Evolutionary conservation across 1,140 invertebrate species (phyloP).

Genomic region (Drosophila sproati): DNA sequence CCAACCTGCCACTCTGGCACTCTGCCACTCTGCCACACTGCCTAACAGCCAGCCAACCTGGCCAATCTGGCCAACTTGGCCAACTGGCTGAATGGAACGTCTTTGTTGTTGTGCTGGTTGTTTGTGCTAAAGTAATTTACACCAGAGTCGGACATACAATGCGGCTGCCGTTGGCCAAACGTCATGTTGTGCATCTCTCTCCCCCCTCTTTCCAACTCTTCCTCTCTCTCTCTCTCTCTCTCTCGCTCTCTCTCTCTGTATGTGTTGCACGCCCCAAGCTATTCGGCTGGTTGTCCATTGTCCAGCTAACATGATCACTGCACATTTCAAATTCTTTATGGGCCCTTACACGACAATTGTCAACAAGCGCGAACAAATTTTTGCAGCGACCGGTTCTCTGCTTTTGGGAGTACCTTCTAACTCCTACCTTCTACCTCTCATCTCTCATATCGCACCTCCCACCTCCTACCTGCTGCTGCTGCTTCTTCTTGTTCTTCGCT

Average conservation of each 20-base stretch:
- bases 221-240: not conserved
- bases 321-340: conserved; percentile 68
- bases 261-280: not conserved
- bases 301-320: conserved; percentile 53
- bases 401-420: not conserved
- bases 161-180: conserved; percentile 44
- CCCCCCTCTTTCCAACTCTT: not conserved
- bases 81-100: conserved; percentile 38
- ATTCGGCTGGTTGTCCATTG: not conserved
- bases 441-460: not conserved
- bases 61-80: conserved; percentile 33
- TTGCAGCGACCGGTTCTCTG: conserved; percentile 48
- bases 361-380: conserved; percentile 80
- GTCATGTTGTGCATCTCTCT: conserved; percentile 48
- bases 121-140: conserved; percentile 75
- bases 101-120: conserved; percentile 29
- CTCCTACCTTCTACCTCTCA: no score
- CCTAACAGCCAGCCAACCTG: conserved; percentile 19
- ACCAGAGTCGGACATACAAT: conserved; percentile 49
- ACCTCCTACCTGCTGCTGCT: not conserved
- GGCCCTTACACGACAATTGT: conserved; percentile 76
- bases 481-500: conserved; percentile 15
- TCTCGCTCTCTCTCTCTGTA: not conserved
- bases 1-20: conserved; percentile 24
- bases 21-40: conserved; percentile 61